Base-by-base conservation (phyloP, 2,888 invertebrate genomes). In the Hydraecia micacea region DNA sequence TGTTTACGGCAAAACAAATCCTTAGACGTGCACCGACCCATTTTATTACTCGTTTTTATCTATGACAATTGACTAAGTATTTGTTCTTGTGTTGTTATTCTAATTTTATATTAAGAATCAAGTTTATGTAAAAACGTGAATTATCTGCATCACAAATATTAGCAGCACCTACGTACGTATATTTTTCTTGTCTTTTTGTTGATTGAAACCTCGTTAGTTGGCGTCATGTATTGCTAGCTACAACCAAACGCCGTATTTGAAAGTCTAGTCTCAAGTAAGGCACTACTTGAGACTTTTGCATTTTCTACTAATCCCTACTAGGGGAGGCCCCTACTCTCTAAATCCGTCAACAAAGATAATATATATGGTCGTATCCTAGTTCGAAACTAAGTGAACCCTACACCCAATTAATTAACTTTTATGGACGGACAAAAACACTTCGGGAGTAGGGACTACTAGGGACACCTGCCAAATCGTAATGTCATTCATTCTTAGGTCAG, bases 1-100 rank as follows among this genome's bases (percentile, higher is more conserved):
- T 93, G 93, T 89, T 83, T 49, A 65, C 75, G 36, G 74, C 81
- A 73, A 78, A 80, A 79, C 84, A 86, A 90, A 89, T 88, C 86
- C 65, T 80, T 75, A 46, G 78, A 77, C 77, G 32, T 60, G 67
- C 62, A 58, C 69, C 58, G 62, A 80, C 73, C 63, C 32, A 80
- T 42, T 68, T 49, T 66, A n/a, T 79, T 70, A 55, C 55, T 78
- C 49, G 58, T 62, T 42, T 42, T 74, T 78, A 49, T 78, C 55
- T 28, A 66, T 63, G 32, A 75, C 55, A 42, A 75, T 55, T 32
- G 25, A 21, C n/a, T 71, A n/a, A n/a, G 3, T 74, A 66, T 74
- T 70, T 72, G 28, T 65, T 63, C 49, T 63, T 72, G 6, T 36
- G 58, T 71, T 46, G 39, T 46, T 60, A 28, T 62, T 18, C 2